phyloP scores from a whole-genome alignment of 2,797 vertebrate species.

The Clarias platycephalus region DNA sequence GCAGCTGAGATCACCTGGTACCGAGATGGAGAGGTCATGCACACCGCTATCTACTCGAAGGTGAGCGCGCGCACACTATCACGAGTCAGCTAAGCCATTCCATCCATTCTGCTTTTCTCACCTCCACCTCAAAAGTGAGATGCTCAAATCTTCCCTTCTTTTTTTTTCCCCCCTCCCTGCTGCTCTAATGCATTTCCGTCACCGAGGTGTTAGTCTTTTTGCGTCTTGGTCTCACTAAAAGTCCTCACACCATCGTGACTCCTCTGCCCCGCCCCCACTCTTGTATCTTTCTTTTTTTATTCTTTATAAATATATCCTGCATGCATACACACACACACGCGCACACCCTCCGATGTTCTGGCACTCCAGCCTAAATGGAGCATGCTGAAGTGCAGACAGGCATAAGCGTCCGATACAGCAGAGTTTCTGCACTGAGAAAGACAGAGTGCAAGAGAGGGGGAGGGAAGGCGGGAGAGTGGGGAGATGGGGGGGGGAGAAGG shows the following conservation, averaged over 20 bases:
- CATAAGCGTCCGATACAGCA: constrained; percentile 80
- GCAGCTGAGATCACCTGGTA: constrained; percentile 89
- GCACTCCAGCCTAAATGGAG: constrained; percentile 69
- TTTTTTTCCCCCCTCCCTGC: constrained; percentile 51
- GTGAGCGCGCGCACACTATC: constrained; percentile 59
- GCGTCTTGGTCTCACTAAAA: constrained; percentile 55
- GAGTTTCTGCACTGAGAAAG: constrained; percentile 62
- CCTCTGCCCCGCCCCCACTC: constrained; percentile 14
- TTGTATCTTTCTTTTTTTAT: not conserved
- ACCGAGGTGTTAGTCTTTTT: constrained; percentile 37
- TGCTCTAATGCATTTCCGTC: constrained; percentile 63
- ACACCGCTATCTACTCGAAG: constrained; percentile 80
- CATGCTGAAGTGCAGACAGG: constrained; percentile 82
- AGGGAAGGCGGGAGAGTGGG: not conserved
- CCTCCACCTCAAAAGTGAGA: constrained; percentile 7
- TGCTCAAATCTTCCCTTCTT: not conserved
- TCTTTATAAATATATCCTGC: constrained; percentile 33
- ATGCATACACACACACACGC: constrained; percentile 28
- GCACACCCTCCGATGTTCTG: constrained; percentile 30
- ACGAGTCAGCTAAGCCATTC: not conserved
- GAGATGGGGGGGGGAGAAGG: not conserved
- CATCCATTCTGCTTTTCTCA: not conserved
- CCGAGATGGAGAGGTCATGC: constrained; percentile 83
- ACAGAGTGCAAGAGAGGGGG: not conserved
- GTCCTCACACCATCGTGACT: constrained; percentile 39